Conservation (phyloP, 2,888 invertebrate species). For the Hydraecia micacea region DNA sequence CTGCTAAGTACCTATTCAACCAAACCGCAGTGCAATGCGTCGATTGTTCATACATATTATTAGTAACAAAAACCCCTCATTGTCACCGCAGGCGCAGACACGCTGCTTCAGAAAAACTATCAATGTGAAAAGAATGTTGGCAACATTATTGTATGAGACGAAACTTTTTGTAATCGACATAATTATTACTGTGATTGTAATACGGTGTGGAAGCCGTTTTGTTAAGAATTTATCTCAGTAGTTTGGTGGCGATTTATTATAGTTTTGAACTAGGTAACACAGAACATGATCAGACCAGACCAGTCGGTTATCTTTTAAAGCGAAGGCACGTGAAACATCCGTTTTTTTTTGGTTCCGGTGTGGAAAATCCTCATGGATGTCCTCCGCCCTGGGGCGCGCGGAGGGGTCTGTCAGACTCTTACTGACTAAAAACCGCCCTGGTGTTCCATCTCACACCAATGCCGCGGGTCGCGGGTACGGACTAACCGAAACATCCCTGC, state of each 20-base stretch:
- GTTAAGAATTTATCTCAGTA: conserved; percentile 47
- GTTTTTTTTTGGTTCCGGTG: no score
- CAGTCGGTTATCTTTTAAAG: not conserved
- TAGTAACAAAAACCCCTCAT: conserved; percentile 64
- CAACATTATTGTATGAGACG: conserved; percentile 64
- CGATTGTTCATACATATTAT: conserved; percentile 64
- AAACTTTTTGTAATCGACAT: conserved; percentile 53
- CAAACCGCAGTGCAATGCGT: conserved; percentile 50
- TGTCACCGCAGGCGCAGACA: conserved; percentile 54
- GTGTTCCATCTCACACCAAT: no score
- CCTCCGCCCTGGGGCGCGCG: no score
- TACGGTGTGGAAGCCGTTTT: conserved; percentile 50
- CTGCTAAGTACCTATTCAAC: conserved; percentile 34
- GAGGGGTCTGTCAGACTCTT: no score
- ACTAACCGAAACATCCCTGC: not conserved
- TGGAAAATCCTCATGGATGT: no score
- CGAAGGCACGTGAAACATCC: not conserved
- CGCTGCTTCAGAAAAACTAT: conserved; percentile 56
- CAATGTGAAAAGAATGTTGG: conserved; percentile 66
- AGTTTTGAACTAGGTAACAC: not conserved
- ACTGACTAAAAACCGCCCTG: no score
- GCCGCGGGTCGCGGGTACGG: no score
- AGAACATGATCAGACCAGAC: not conserved
- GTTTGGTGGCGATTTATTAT: conserved; percentile 25
- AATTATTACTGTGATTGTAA: conserved; percentile 64